Evolutionary conservation across 2,797 vertebrate genomes (phyloP), one percentile per base, ranked within the genome.

Genomic region (Phylloscopus collybita): DNA sequence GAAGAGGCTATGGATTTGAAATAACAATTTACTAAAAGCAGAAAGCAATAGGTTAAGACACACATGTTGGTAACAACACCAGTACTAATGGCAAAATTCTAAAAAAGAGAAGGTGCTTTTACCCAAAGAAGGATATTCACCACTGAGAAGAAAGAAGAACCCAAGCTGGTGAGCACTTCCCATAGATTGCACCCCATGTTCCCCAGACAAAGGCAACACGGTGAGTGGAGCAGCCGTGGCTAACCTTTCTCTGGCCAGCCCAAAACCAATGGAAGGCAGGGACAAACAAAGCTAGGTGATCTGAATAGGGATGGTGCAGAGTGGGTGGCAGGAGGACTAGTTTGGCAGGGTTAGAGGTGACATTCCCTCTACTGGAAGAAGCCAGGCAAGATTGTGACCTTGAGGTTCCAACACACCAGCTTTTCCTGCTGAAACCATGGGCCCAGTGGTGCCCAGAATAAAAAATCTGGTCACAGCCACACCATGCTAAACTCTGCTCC

Each of bases 201-300:
- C 9, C 27, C 51, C 62, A 27, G 27, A 20, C 26, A 45, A 32
- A 66, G 23, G 62, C 22, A 66, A 13, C 13, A 32, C 1, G 2
- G 34, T 0, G 1, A 40, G 23, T 16, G 23, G 3, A 57, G 34
- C 15, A 40, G 53, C 9, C 15, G 10, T 0, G 1, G 14, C 9
- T 22, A 22, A 22, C 11, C 18, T 49, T 59, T 49, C 29, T 29
- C 34, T 59, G 19, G 7, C 15, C 34, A 59, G 15, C 34, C 22
- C 53, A n/a, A 49, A 57, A 38, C 14, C 34, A 49, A 1, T 5
- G 4, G 23, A 40, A n/a, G 38, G 29, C 14, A 49, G 23, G 23
- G 42, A n/a, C 18, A 44, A 44, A 44, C 13, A 59, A n/a, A 57
- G 15, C 42, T 22, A 29, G 15, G 23, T n/a, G 34, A 19, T 29